Evolutionary conservation across 2,888 invertebrate species (phyloP).

Genomic region (Perizoma flavofasciatum): DNA sequence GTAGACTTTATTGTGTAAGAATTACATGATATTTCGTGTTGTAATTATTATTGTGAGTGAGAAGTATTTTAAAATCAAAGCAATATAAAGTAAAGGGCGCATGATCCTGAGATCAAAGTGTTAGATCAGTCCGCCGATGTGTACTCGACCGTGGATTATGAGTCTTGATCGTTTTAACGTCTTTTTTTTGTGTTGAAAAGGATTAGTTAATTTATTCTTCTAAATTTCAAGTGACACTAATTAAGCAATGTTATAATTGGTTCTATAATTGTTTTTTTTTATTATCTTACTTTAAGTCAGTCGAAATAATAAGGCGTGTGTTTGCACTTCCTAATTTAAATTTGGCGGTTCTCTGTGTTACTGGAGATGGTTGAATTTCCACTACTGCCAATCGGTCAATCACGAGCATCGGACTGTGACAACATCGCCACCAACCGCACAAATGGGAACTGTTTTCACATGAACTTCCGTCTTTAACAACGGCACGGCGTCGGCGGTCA

Average conservation of each 20-base stretch:
- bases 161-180: constrained; percentile 63
- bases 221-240: constrained; percentile 12
- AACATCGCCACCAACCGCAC: too few species aligned
- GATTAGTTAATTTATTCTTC: constrained; percentile 10
- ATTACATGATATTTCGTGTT: constrained; percentile 35
- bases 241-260: constrained; percentile 3
- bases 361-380: too few species aligned
- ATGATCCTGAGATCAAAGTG: constrained; percentile 77
- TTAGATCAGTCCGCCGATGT: constrained; percentile 70
- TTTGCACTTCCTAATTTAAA: too few species aligned
- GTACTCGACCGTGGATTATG: constrained; percentile 48
- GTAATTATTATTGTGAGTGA: constrained; percentile 50
- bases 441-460: too few species aligned
- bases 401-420: too few species aligned
- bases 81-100: constrained; percentile 78
- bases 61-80: constrained; percentile 56
- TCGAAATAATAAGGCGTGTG: too few species aligned
- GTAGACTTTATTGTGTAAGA: constrained; percentile 11
- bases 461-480: too few species aligned
- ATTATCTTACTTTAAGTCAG: too few species aligned
- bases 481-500: too few species aligned
- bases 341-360: too few species aligned
- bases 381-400: too few species aligned
- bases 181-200: constrained; percentile 11
- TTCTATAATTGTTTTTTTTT: not conserved